Conservation (phyloP, 1,140 invertebrate genomes). For the Phenacoccus solenopsis region DNA sequence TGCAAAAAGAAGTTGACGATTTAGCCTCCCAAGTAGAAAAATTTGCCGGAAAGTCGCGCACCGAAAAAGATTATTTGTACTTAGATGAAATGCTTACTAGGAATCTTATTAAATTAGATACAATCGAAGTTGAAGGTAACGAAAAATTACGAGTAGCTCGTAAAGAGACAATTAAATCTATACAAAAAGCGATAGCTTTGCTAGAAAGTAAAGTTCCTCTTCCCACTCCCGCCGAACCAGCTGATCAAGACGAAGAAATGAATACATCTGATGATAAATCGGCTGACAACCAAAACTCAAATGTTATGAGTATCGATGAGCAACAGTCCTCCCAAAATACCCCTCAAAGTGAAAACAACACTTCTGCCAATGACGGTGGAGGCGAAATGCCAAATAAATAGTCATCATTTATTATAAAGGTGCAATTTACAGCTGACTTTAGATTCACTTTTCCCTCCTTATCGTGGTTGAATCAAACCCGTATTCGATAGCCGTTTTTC, state of each 20-base stretch:
- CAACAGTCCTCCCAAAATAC: not conserved
- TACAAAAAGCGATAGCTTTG: constrained; percentile 69
- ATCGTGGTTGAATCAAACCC: too few species aligned
- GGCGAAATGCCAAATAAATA: not conserved
- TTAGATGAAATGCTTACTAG: constrained; percentile 91
- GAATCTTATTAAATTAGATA: constrained; percentile 78
- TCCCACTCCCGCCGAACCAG: not conserved
- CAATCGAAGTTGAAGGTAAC: constrained; percentile 80
- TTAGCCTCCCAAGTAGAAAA: constrained; percentile 62
- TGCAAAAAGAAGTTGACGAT: constrained; percentile 66
- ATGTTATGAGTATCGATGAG: not conserved
- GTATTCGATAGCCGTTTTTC: too few species aligned
- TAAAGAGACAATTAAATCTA: constrained; percentile 74
- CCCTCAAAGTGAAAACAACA: not conserved
- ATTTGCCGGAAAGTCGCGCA: constrained; percentile 51
- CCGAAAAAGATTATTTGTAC: constrained; percentile 74
- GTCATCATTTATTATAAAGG: not conserved
- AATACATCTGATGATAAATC: not conserved
- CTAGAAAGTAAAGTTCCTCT: constrained; percentile 52
- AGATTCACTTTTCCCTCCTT: too few species aligned
- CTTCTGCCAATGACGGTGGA: too few species aligned
- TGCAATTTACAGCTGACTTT: too few species aligned
- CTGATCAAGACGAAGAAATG: not conserved
- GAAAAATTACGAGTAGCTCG: constrained; percentile 65
- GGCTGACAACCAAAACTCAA: not conserved